These are phyloP conservation scores for Homarus americanus DNA, from an alignment of 1,140 invertebrate genomes.

Conservation along the genomic window DNA sequence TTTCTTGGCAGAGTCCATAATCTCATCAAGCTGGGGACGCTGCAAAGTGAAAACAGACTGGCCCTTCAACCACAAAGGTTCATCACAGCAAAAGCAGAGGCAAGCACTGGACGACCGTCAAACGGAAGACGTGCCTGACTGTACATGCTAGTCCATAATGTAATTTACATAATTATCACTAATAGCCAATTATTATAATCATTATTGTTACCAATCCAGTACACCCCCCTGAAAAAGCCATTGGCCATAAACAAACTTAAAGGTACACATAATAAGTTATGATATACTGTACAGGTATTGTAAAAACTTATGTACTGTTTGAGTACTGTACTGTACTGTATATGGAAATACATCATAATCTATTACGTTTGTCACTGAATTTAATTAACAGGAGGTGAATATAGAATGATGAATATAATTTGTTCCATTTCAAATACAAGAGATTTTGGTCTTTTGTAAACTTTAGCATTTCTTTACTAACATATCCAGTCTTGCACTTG, in stretches of 20 bases:
- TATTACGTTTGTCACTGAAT: too few relatives aligned
- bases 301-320: neutral
- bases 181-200: neutral
- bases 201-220: too few relatives aligned
- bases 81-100: conserved; percentile 66
- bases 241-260: too few relatives aligned
- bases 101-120: conserved; percentile 62
- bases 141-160: conserved; percentile 61
- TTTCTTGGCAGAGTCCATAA: conserved; percentile 77
- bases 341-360: too few relatives aligned
- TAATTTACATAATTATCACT: neutral
- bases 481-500: conserved; percentile 60
- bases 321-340: too few relatives aligned
- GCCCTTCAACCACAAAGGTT: conserved; percentile 64
- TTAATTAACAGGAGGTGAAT: too few relatives aligned
- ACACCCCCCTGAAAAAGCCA: too few relatives aligned
- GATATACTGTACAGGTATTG: neutral
- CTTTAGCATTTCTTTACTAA: conserved; percentile 24
- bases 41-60: conserved; percentile 69
- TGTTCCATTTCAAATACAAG: neutral
- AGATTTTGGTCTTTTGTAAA: neutral
- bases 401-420: neutral
- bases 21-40: conserved; percentile 74
- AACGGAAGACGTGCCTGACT: conserved; percentile 52
- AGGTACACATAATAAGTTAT: neutral